Evolutionary conservation across 2,113 vertebrate genomes (phyloP), one percentile per base, ranked within the genome.

Genomic region (Lethenteron reissneri): DNA sequence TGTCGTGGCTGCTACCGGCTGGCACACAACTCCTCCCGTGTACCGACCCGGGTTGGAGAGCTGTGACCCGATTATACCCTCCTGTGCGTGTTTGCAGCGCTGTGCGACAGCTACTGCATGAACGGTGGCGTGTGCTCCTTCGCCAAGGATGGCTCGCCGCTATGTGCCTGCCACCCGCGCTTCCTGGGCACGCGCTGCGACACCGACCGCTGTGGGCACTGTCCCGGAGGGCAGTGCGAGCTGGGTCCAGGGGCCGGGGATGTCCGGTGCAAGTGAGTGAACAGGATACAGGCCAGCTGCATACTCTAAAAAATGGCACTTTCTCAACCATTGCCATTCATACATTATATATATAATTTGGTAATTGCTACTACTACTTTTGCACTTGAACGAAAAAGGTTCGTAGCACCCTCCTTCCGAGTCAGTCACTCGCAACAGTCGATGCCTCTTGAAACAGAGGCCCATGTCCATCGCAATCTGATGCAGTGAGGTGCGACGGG

Each of bases 61-160:
- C 69, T 3, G 56, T 11, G 71, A 73, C 25, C 19, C 71, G 15
- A 10, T 58, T 68, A 21, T 14, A n/a, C 41, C 59, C 72, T 72
- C 14, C 57, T 69, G 58, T 69, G 19, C 58, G 75, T 76, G 17
- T 12, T 78, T 69, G 72, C 78, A 95, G 90, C 83, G 73, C 82
- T 85, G 71, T 97, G 90, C 78, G 87, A 86, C 0, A 81, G 80
- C 57, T 89, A 83, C 79, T 97, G 92, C n/a, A 77, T 86, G 74
- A 89, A 91, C 1, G 78, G 77, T 0, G 90, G 91, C 4, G 80
- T 83, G 0, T 97, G 92, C 80, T 83, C 87, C 72, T 82, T 89
- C 81, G 83, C 82, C 0, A 75, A 80, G 3, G 83, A 84, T 0
- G 83, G 86, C 4, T 78, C 80, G 76, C 87, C 83, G 73, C 84